Evolutionary conservation across 2,113 vertebrate species (phyloP).

Genomic region (Ageneiosus marmoratus): DNA sequence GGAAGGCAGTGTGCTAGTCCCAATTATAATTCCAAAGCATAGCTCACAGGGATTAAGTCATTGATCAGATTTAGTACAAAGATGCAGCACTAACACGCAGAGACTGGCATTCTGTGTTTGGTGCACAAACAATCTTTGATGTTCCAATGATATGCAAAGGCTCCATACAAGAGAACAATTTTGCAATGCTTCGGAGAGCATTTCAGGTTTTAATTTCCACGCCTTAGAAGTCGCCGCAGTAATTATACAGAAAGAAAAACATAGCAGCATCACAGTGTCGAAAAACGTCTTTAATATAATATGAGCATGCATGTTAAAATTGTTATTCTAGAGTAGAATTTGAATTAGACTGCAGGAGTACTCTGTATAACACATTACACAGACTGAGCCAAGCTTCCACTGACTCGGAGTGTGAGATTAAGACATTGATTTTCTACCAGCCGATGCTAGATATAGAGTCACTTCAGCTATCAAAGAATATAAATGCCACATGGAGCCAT

Average conservation of each 20-base stretch:
- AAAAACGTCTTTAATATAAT: conserved; percentile 37
- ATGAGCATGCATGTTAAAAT: conserved; percentile 41
- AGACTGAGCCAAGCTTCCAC: neutral
- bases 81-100: conserved; percentile 23
- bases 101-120: conserved; percentile 35
- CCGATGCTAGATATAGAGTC: conserved; percentile 20
- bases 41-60: conserved; percentile 53
- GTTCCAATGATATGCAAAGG: conserved; percentile 56
- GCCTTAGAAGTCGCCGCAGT: conserved; percentile 25
- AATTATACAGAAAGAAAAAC: conserved; percentile 32
- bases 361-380: neutral
- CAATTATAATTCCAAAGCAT: conserved; percentile 62
- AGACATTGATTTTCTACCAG: conserved; percentile 42
- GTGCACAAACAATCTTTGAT: conserved; percentile 52
- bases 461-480: neutral
- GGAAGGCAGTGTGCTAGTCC: conserved; percentile 34
- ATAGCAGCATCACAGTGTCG: conserved; percentile 4
- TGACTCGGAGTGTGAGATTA: neutral
- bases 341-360: neutral
- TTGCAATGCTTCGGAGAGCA: conserved; percentile 17
- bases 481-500: conserved; percentile 36
- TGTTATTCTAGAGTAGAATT: neutral
- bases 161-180: conserved; percentile 34
- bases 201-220: conserved; percentile 37
- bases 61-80: conserved; percentile 61